These are phyloP conservation scores for Dasyornis broadbenti DNA, from an alignment of 2,113 vertebrate species.

Conservation along the genomic window DNA sequence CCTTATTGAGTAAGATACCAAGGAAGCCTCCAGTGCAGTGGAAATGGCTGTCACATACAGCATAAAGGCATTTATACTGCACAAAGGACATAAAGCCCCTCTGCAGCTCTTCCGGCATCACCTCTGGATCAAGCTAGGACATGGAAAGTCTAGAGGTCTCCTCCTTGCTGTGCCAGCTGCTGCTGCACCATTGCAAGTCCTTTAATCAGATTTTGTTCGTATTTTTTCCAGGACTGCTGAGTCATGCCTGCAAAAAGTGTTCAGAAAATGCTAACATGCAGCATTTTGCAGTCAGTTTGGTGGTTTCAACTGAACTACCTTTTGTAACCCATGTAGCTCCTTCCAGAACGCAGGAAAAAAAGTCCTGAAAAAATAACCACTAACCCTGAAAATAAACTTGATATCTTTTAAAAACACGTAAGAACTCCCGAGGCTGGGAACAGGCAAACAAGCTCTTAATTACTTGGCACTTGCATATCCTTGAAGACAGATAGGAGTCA, in stretches of 20 bases:
- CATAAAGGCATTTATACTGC: background rate
- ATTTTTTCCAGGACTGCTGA: conserved; percentile 27
- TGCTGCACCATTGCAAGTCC: background rate
- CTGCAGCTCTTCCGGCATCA: background rate
- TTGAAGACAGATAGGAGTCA: background rate
- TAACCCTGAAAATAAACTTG: conserved; percentile 32
- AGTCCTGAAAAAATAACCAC: background rate
- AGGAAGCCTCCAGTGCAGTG: background rate
- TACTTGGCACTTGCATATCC: background rate
- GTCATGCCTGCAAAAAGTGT: conserved; percentile 57
- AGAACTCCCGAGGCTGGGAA: background rate
- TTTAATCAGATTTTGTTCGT: conserved; percentile 65
- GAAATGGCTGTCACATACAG: background rate
- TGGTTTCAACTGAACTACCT: conserved; percentile 56
- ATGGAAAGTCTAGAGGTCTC: background rate
- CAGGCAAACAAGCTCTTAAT: background rate
- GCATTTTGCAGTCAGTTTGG: conserved; percentile 36
- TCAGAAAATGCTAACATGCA: conserved; percentile 54
- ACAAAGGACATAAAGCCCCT: background rate
- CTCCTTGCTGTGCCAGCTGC: background rate
- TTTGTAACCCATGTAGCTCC: conserved; percentile 13
- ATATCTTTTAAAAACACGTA: background rate
- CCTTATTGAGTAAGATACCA: background rate
- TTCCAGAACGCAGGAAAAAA: background rate
- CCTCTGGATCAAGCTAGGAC: background rate